Percentiles rank a stretch among this genome's conserved stretches.
These are phyloP conservation scores for Euzophera pinguis DNA, from an alignment of 2,888 invertebrate genomes.

Conservation along the genomic window DNA sequence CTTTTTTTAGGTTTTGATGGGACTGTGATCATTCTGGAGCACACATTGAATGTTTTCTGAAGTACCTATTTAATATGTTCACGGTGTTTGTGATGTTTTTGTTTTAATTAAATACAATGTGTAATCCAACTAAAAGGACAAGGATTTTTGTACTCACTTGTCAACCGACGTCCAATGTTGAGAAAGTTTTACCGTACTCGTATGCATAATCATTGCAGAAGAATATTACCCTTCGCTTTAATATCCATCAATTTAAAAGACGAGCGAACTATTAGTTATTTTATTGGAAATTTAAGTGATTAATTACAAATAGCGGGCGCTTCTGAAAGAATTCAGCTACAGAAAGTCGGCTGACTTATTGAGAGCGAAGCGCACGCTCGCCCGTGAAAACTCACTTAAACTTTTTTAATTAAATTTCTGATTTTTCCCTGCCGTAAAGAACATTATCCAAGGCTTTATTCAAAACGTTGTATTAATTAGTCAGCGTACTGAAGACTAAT, in stretches of 20 bases:
- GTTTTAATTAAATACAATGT: too few species aligned
- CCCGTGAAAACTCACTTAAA: constrained; percentile 77
- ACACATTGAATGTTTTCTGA: not conserved
- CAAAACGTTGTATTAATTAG: constrained; percentile 76
- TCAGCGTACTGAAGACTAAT: constrained; percentile 60
- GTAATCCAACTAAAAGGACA: too few species aligned
- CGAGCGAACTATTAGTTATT: not conserved
- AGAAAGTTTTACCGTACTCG: too few species aligned
- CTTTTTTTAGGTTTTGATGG: constrained; percentile 21
- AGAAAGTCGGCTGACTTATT: constrained; percentile 66
- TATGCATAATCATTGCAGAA: not conserved
- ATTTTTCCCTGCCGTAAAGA: constrained; percentile 63
- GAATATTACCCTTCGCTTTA: too few species aligned
- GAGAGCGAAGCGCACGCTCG: constrained; percentile 57
- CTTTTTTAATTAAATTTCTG: constrained; percentile 78
- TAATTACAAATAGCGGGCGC: constrained; percentile 40
- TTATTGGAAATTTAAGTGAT: constrained; percentile 32
- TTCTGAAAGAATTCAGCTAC: constrained; percentile 45
- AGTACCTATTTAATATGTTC: too few species aligned
- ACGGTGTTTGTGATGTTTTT: too few species aligned
- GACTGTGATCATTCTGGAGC: not conserved
- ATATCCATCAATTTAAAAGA: too few species aligned
- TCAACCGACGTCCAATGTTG: too few species aligned
- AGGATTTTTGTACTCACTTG: too few species aligned
- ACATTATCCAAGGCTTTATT: constrained; percentile 64